Conservation (phyloP, 2,113 vertebrate species). For the Columbina picui region DNA sequence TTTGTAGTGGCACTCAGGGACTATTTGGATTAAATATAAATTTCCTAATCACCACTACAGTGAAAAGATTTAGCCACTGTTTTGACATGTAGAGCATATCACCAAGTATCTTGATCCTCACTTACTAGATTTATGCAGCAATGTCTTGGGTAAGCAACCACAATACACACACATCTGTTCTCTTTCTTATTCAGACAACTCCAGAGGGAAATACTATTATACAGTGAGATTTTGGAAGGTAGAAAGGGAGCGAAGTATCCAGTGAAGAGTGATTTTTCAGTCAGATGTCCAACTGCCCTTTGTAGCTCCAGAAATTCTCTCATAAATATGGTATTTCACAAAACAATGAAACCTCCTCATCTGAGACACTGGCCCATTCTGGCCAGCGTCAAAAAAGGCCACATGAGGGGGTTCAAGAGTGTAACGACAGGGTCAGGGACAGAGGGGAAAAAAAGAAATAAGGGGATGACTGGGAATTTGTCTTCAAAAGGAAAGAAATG, state of each 20-base stretch:
- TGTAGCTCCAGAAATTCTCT: constrained; percentile 19
- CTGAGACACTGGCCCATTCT: background rate
- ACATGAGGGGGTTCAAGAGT: background rate
- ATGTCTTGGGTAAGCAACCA: constrained; percentile 42
- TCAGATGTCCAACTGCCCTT: background rate
- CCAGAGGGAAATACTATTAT: constrained; percentile 46
- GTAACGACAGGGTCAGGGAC: background rate
- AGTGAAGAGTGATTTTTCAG: constrained; percentile 25
- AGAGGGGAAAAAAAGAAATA: background rate
- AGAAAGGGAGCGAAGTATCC: constrained; percentile 13
- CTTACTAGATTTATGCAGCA: constrained; percentile 32
- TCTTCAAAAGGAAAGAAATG: background rate
- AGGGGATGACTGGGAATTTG: background rate
- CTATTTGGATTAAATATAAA: constrained; percentile 48
- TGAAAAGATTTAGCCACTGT: constrained; percentile 34
- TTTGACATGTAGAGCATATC: constrained; percentile 26
- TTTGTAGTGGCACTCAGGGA: constrained; percentile 33
- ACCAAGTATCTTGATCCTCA: constrained; percentile 39
- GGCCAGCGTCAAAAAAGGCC: background rate
- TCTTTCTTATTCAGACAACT: constrained; percentile 52
- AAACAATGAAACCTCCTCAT: background rate
- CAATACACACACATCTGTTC: constrained; percentile 18
- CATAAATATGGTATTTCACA: background rate
- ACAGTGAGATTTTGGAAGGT: constrained; percentile 29
- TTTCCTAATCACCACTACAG: constrained; percentile 44